Percentiles rank a stretch among this genome's conserved stretches.
Evolutionary conservation across 2,113 vertebrate genomes (phyloP).

Genomic region (Pachypanchax playfairii): DNA sequence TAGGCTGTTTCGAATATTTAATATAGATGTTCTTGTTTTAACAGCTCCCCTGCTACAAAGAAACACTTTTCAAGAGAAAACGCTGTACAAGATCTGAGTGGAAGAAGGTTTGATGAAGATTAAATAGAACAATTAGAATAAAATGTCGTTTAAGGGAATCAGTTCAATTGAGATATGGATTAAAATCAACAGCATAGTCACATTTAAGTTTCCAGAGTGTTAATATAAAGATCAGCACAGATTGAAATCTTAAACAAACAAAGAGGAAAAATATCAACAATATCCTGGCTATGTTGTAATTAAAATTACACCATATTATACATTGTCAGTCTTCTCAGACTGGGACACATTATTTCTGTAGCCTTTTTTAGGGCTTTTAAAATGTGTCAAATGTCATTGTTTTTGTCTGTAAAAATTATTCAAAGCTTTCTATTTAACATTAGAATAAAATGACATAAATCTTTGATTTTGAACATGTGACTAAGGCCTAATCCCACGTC

Average conservation of each 20-base stretch:
- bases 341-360: neutral
- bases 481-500: no score
- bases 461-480: no score
- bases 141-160: conserved; percentile 23
- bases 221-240: conserved; percentile 7
- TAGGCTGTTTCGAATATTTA: conserved; percentile 30
- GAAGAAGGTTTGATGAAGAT: conserved; percentile 6
- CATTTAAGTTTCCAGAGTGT: conserved; percentile 13
- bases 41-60: conserved; percentile 18
- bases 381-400: no score
- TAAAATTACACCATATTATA: conserved; percentile 4
- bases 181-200: conserved; percentile 27
- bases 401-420: neutral
- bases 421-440: no score
- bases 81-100: neutral
- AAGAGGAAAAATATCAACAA: neutral
- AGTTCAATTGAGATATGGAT: conserved; percentile 20
- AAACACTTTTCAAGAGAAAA: conserved; percentile 11
- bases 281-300: conserved; percentile 5
- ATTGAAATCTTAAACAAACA: neutral
- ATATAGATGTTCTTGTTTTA: conserved; percentile 27
- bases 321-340: neutral
- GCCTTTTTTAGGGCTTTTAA: no score
- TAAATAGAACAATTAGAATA: conserved; percentile 22
- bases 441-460: no score